These are phyloP conservation scores for Thamnophis sirtalis DNA, from an alignment of 2,113 vertebrate genomes.

Conservation along the genomic window DNA sequence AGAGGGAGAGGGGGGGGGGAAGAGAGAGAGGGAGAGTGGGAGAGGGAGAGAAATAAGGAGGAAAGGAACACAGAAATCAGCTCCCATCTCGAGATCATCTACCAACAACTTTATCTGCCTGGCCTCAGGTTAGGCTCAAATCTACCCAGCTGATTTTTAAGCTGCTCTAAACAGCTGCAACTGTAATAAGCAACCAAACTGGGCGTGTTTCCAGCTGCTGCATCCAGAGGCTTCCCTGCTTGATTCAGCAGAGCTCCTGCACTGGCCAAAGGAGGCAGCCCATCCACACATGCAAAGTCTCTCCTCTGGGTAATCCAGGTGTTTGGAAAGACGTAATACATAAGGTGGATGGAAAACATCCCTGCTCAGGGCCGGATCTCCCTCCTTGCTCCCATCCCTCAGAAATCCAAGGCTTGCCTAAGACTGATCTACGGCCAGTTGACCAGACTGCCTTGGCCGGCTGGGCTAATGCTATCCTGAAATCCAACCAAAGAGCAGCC, in stretches of 20 bases:
- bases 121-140: neutral
- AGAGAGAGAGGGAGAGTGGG: no score
- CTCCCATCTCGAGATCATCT: neutral
- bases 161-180: neutral
- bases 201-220: neutral
- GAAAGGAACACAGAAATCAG: neutral
- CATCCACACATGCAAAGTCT: neutral
- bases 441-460: neutral
- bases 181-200: neutral
- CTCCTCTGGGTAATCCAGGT: neutral
- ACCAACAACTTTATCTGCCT: rapidly evolving
- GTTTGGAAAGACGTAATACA: neutral
- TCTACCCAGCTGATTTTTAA: neutral
- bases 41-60: no score
- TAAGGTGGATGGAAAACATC: neutral
- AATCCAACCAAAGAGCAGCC: neutral
- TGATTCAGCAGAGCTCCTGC: neutral
- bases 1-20: neutral
- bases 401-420: neutral
- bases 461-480: neutral
- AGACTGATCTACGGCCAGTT: neutral
- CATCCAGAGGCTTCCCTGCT: neutral
- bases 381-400: neutral
- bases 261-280: neutral
- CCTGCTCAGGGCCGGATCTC: neutral